A percentile compares a stretch with the other conserved stretches of the same genome.
Evolutionary conservation across 2,888 invertebrate species (phyloP).

Genomic region (Habroteleia sp.): DNA sequence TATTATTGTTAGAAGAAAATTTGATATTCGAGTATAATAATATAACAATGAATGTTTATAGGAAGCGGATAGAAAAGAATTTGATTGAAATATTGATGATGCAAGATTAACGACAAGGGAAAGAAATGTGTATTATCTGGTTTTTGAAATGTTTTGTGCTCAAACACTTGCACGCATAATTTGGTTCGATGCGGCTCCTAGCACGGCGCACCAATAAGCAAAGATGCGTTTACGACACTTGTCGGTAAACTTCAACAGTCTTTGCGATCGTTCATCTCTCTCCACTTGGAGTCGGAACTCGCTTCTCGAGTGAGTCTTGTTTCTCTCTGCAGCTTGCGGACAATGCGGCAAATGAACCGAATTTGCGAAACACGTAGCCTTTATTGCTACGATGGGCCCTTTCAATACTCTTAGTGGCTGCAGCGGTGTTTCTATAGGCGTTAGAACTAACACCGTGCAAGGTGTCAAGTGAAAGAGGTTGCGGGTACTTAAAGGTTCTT

Average conservation of each 20-base stretch:
- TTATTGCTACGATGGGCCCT: constrained; percentile 63
- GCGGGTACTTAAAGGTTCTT: constrained; percentile 64
- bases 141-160: constrained; percentile 28
- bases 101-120: too few relatives aligned
- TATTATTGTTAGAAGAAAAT: too few relatives aligned
- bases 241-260: constrained; percentile 80
- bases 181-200: constrained; percentile 38
- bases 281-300: constrained; percentile 41
- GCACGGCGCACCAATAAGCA: constrained; percentile 28
- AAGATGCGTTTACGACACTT: constrained; percentile 65
- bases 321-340: constrained; percentile 76
- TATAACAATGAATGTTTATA: too few relatives aligned
- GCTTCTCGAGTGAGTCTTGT: constrained; percentile 74
- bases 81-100: too few relatives aligned
- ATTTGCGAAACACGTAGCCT: constrained; percentile 77
- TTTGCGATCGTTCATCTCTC: constrained; percentile 73
- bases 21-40: too few relatives aligned
- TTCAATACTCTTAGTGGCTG: constrained; percentile 73
- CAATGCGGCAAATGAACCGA: constrained; percentile 81
- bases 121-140: constrained; percentile 48
- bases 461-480: constrained; percentile 76
- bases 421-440: constrained; percentile 73
- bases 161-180: constrained; percentile 50
- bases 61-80: too few relatives aligned
- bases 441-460: constrained; percentile 80